Evolutionary conservation across 1,140 invertebrate genomes (phyloP), one percentile per base, ranked within the genome.

Genomic region (Conopomorpha cramerella): DNA sequence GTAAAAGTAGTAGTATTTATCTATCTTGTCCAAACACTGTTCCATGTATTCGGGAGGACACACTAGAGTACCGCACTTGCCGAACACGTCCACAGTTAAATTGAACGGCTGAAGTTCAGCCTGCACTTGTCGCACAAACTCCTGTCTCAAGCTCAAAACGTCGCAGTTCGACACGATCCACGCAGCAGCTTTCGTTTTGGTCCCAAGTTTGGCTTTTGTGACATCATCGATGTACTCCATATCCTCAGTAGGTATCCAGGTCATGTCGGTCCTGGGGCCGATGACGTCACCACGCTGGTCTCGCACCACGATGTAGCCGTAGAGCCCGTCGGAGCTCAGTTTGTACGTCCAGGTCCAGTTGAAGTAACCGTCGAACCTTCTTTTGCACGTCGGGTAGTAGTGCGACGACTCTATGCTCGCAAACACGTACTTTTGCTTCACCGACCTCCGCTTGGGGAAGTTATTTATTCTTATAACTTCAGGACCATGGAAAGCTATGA

Each of bases 101-200:
- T 40, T 33, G 16, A 50, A 57, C 30, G 47, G 39, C 3, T 51
- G 27, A 29, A 90, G 77, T 44, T 81, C 61, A 18, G 76, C 66
- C 30, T 73, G 45, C 2, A 90, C 58, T 41, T 84, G 56, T 11
- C 54, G 35, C 0, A 82, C 83, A 47, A 83, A 87, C 0, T 61
- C 27, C 42, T 83, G 62, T 8, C 88, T 60, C 1, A 59, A 57
- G 43, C 82, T 83, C 8, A 41, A 45, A 0, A 82, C 66, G 1
- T 48, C 8, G 47, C 88, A 90, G 49, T 88, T 84, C 30, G 82
- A 84, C 1, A 86, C 83, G 39, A 87, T 81, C 84, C 85, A 88
- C 1, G 80, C 80, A 0, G 81, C 81, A 8, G 67, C 51, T 46
- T 67, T 77, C 3, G 38, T 71, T 39, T 79, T 77, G 8, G 35